A percentile compares a stretch with the other conserved stretches of the same genome.
phyloP scores from a whole-genome alignment of 35 echinoderm and acorn worm species.

The Chiridota heheva region DNA sequence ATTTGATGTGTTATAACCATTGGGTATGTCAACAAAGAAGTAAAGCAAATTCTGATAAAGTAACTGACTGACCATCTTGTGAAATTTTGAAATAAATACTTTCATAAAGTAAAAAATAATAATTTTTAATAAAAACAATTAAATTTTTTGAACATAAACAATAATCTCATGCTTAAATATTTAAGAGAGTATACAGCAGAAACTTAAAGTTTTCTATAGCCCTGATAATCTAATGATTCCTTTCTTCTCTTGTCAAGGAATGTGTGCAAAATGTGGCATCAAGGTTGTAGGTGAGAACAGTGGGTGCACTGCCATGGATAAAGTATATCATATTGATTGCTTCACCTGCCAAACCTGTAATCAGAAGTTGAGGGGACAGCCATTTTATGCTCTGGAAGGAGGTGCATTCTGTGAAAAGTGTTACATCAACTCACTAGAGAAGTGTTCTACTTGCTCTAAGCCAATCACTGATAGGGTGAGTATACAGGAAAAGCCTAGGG shows the following conservation, averaged over 20 bases:
- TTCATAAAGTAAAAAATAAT: no score
- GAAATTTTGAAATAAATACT: no score
- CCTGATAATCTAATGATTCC: conserved; percentile 81
- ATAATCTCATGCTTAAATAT: no score
- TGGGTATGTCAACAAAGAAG: no score
- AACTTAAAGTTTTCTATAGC: no score
- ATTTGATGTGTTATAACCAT: no score
- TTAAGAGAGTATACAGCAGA: no score
- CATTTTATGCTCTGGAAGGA: conserved; percentile 93
- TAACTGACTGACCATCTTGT: no score
- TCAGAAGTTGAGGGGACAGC: conserved; percentile 79
- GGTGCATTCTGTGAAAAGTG: conserved; percentile 96
- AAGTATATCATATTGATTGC: conserved; percentile 92
- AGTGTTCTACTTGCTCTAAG: conserved; percentile 91
- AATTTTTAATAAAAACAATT: no score
- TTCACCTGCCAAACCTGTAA: conserved; percentile 91
- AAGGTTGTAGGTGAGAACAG: conserved; percentile 91
- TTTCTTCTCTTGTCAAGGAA: conserved; percentile 54
- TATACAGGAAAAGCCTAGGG: no score
- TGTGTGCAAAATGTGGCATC: conserved; percentile 73
- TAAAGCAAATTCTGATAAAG: no score
- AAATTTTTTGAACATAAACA: no score
- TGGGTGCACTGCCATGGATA: conserved; percentile 96
- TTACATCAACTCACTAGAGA: conserved; percentile 91
- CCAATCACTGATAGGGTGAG: conserved; percentile 96